phyloP scores from a whole-genome alignment of 2,113 vertebrate genomes.

The Leiothrix lutea region DNA sequence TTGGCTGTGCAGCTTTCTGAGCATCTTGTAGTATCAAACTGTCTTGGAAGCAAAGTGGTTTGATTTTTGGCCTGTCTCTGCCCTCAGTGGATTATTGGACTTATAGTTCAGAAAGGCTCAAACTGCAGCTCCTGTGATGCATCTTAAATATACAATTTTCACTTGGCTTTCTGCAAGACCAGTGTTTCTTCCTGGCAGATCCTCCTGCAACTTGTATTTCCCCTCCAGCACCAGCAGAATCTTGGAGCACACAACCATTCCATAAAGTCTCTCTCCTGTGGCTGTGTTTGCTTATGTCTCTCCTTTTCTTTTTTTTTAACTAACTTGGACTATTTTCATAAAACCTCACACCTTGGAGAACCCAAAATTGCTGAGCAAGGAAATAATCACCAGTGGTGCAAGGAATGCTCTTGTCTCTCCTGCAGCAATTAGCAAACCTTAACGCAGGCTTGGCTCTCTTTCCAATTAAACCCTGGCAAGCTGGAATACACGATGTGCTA shows the following conservation, averaged over 20 bases:
- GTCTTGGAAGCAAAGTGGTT: background rate
- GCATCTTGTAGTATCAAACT: background rate
- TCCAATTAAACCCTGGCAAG: conserved; percentile 34
- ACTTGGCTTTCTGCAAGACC: background rate
- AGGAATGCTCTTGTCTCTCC: background rate
- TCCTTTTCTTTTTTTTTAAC: background rate
- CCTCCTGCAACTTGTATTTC: background rate
- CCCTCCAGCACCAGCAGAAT: background rate
- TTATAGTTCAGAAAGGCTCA: background rate
- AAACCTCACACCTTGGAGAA: background rate
- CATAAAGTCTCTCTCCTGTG: background rate
- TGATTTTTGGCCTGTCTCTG: background rate
- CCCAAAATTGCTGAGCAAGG: conserved; percentile 14
- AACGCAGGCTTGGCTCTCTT: background rate
- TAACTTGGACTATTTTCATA: background rate
- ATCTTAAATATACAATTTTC: background rate
- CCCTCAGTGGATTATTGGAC: background rate
- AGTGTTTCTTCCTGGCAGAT: background rate
- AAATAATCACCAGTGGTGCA: background rate
- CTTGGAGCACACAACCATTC: background rate
- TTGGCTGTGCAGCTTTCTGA: background rate
- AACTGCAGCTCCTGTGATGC: background rate
- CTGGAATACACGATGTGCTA: background rate
- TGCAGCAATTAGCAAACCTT: conserved; percentile 39
- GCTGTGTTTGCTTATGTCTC: background rate